phyloP scores from a whole-genome alignment of 2,797 vertebrate genomes.

The Hemitrygon akajei region DNA sequence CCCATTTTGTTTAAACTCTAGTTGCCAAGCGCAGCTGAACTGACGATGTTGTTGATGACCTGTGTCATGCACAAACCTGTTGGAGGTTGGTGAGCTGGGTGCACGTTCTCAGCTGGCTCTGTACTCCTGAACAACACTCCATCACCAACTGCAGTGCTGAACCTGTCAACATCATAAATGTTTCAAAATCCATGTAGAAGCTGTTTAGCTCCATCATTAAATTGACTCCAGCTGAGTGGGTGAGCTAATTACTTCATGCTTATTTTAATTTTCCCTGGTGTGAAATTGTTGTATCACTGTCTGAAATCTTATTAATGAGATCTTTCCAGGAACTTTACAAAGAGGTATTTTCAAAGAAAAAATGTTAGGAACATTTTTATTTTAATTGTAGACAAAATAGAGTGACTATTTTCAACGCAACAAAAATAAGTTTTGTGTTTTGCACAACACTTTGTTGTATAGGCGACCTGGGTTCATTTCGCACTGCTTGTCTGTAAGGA shows the following conservation, averaged over 20 bases:
- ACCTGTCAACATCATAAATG: background rate
- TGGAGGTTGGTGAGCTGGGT: background rate
- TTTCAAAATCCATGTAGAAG: slow-evolving; percentile 4
- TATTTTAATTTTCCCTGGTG: slow-evolving; percentile 25
- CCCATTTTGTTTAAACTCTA: background rate
- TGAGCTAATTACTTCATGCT: slow-evolving; percentile 24
- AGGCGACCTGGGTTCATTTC: too few species aligned
- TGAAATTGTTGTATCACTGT: slow-evolving; percentile 2
- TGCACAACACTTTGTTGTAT: too few species aligned
- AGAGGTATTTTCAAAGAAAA: background rate
- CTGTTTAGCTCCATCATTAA: background rate
- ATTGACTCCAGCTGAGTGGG: slow-evolving; percentile 5
- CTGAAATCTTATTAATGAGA: slow-evolving; percentile 11
- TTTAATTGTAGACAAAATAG: background rate
- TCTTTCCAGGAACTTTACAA: background rate
- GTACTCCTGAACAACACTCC: background rate
- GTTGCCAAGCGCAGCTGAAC: background rate
- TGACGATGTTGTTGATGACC: background rate
- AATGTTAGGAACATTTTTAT: background rate
- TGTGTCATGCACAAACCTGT: background rate
- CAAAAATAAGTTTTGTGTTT: background rate
- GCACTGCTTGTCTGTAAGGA: too few species aligned
- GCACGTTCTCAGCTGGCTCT: background rate
- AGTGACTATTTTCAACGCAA: background rate
- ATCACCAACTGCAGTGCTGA: slow-evolving; percentile 4